Base-by-base conservation (phyloP, 2,888 invertebrate genomes). In the Leptothorax acervorum region DNA sequence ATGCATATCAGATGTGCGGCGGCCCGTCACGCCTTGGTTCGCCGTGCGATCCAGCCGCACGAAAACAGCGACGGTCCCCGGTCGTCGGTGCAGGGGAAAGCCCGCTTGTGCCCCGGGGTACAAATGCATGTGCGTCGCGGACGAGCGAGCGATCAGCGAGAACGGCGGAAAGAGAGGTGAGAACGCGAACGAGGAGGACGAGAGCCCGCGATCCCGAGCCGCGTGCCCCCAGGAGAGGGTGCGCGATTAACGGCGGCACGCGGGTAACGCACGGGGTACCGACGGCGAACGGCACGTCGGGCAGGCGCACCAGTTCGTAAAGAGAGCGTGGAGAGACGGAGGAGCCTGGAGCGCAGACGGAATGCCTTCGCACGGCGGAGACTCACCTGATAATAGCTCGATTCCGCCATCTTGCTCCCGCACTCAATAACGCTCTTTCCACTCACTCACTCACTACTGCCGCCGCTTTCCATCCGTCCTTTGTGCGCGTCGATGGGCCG, bases 351-450 rank as follows among this genome's bases (percentile, higher is more conserved):
- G 75, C n/a, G 57, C 57, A 51, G 4, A 15, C 45, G 45, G 31
- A 53, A 18, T 66, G 48, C 45, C 66, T 48, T 48, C 66, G 66
- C 28, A 1, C 48, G 11, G 39, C 15, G 55, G 75, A 63, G 86
- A 94, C 96, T 96, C 95, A 96, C 96, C 96, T 96, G 96, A 95
- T 96, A 96, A 95, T 96, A 96, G 94, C 95, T 95, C 91, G 96
- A 96, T 95, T 96, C 96, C 95, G 96, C 96, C 96, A 96, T 96
- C 95, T 96, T 96, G 96, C 92, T 51, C 79, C 60, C 60, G 79
- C 79, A 81, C 79, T 71, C n/a, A 55, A 48, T 73, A 74, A 92
- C 92, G 88, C 91, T 90, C 86, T 90, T 83, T 90, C 85, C 92
- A 90, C 91, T 91, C 92, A 92, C 90, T 91, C 91, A 92, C 90